Conservation (phyloP, 1,140 invertebrate species). For the Bombus superbus region DNA sequence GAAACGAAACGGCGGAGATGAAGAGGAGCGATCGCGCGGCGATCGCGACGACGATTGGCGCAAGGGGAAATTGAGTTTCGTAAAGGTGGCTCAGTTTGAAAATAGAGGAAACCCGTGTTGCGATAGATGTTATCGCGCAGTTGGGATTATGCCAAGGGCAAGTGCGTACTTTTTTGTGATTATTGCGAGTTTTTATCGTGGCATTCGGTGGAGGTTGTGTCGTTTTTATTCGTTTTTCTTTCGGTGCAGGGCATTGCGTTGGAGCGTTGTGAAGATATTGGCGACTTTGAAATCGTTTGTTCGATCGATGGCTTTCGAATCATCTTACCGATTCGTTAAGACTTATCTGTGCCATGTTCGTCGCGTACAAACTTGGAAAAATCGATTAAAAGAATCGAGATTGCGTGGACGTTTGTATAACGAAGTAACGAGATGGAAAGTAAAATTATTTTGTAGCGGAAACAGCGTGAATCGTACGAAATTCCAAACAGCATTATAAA, state of each 20-base stretch:
- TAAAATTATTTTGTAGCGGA: too few relatives aligned
- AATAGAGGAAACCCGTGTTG: background rate
- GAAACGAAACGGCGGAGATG: constrained; percentile 16
- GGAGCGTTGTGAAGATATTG: background rate
- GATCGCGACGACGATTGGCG: background rate
- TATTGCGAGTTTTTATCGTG: background rate
- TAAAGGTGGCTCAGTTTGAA: background rate
- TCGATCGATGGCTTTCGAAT: too few relatives aligned
- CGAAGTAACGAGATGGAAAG: too few relatives aligned
- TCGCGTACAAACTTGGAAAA: too few relatives aligned
- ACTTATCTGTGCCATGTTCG: too few relatives aligned
- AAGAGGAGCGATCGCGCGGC: background rate
- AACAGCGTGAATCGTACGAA: background rate
- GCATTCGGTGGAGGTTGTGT: background rate
- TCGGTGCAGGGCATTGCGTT: background rate
- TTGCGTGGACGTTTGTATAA: too few relatives aligned
- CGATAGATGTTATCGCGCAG: background rate
- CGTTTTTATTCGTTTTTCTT: background rate
- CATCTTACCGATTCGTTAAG: too few relatives aligned
- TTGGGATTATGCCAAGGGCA: background rate
- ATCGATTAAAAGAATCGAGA: too few relatives aligned
- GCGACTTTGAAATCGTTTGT: too few relatives aligned
- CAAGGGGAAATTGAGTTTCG: background rate
- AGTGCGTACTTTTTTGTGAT: background rate
- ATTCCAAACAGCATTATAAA: background rate